These are phyloP conservation scores for Drosophila leonis DNA, from an alignment of 2,888 invertebrate genomes.

Conservation along the genomic window DNA sequence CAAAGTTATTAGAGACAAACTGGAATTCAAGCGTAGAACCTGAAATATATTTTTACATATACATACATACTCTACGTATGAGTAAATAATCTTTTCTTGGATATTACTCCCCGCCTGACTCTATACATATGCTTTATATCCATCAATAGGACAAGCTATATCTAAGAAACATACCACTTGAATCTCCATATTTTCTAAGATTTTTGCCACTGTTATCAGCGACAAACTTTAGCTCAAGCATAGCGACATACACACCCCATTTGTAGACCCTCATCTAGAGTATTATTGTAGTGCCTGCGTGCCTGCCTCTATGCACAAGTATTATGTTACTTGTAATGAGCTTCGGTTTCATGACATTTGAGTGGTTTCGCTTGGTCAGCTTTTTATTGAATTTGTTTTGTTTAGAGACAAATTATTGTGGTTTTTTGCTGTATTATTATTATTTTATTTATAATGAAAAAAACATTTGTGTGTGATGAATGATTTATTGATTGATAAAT, in stretches of 20 bases:
- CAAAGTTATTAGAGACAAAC: neutral
- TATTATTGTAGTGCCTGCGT: neutral
- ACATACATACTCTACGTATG: too few relatives aligned
- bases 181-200: neutral
- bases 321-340: slow-evolving; percentile 24
- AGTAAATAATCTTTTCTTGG: too few relatives aligned
- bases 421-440: slow-evolving; percentile 11
- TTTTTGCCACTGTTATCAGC: too few relatives aligned
- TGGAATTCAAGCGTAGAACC: neutral
- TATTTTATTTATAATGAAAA: slow-evolving; percentile 20
- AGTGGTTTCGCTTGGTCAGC: slow-evolving; percentile 35
- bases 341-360: slow-evolving; percentile 24
- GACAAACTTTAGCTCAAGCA: neutral
- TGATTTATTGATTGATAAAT: slow-evolving; percentile 39
- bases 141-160: too few relatives aligned
- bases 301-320: neutral
- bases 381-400: slow-evolving; percentile 20
- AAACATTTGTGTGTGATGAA: slow-evolving; percentile 37
- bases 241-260: neutral
- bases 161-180: too few relatives aligned
- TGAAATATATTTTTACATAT: too few relatives aligned
- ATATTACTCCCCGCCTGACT: too few relatives aligned
- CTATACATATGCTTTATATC: too few relatives aligned
- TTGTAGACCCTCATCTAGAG: neutral
- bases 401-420: slow-evolving; percentile 10